Evolutionary conservation across 2,113 vertebrate species (phyloP).

Genomic region (Chionomys nivalis): DNA sequence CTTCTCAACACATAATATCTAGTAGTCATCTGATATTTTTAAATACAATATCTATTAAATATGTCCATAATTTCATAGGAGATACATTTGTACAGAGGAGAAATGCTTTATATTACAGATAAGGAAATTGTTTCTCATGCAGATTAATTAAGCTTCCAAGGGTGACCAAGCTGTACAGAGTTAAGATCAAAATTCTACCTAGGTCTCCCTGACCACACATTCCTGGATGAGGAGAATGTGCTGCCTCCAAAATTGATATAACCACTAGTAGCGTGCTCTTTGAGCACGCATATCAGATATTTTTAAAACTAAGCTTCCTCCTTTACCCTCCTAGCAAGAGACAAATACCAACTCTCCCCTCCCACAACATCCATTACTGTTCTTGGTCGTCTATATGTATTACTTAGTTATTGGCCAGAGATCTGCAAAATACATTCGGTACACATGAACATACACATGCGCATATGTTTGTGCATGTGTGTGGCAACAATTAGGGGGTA

Average conservation of each 20-base stretch:
- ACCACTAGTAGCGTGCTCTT: background rate
- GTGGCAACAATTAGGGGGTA: background rate
- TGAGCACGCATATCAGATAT: background rate
- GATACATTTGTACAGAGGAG: background rate
- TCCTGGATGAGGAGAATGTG: background rate
- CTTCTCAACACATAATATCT: background rate
- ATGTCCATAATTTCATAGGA: background rate
- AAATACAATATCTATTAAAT: background rate
- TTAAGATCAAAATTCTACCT: background rate
- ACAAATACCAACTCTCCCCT: background rate
- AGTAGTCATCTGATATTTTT: background rate
- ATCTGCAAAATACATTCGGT: background rate
- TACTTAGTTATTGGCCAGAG: background rate
- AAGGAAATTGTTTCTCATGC: background rate
- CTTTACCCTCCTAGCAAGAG: background rate
- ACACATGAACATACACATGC: background rate
- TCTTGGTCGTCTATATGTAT: background rate
- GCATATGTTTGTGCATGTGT: background rate
- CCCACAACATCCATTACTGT: background rate
- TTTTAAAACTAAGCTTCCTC: background rate
- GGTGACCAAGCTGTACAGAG: background rate
- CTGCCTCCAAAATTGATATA: background rate
- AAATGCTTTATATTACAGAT: background rate
- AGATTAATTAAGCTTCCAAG: background rate
- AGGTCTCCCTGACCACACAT: background rate